phyloP scores from a whole-genome alignment of 1,140 invertebrate species.

The Sycobia sp. region DNA sequence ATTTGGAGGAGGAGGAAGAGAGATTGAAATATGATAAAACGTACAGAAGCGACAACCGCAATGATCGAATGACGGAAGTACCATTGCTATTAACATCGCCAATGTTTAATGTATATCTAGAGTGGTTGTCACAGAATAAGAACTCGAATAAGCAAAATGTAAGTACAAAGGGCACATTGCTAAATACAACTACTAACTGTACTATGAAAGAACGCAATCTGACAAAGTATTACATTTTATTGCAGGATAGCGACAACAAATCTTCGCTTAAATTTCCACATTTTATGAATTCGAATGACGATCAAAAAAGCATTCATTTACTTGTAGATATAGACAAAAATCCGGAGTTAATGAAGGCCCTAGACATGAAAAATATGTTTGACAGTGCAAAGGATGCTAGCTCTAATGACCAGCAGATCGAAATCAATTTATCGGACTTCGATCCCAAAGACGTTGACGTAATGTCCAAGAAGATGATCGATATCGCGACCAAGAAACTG shows the following conservation, averaged over 20 bases:
- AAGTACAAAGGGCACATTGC: background rate
- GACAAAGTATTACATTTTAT: background rate
- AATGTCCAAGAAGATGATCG: constrained; percentile 13
- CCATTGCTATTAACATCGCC: background rate
- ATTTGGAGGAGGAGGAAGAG: constrained; percentile 20
- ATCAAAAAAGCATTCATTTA: constrained; percentile 16
- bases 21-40: background rate
- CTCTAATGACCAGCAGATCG: constrained; percentile 1
- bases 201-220: background rate
- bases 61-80: background rate
- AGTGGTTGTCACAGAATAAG: too few species aligned
- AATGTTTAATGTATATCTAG: background rate
- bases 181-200: too few species aligned
- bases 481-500: constrained; percentile 5
- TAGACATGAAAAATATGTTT: too few species aligned
- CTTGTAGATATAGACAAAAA: constrained; percentile 27
- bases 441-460: constrained; percentile 8
- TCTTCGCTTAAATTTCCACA: too few species aligned
- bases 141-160: too few species aligned
- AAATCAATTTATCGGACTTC: constrained; percentile 11
- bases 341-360: constrained; percentile 9
- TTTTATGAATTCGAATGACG: background rate
- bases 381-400: background rate
- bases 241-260: too few species aligned
- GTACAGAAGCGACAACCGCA: background rate